phyloP scores from a whole-genome alignment of 1,140 invertebrate genomes.

The Lineus longissimus region DNA sequence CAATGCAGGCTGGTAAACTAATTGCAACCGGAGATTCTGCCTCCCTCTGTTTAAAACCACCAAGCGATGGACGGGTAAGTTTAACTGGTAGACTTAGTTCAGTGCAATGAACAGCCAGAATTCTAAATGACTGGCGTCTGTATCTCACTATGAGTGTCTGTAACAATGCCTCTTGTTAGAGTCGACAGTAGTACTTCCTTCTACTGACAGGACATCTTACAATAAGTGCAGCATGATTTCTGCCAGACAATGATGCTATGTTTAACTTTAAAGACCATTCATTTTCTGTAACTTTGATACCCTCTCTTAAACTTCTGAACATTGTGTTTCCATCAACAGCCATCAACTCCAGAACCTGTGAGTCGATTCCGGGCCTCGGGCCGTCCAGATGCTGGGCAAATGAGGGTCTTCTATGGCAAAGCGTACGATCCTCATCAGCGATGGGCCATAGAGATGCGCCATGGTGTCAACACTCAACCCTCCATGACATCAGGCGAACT shows the following conservation, averaged over 20 bases:
- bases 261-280: no score
- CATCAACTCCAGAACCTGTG: constrained; percentile 44
- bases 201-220: no score
- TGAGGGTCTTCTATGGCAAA: constrained; percentile 48
- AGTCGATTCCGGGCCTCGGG: constrained; percentile 40
- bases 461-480: constrained; percentile 43
- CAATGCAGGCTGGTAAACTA: constrained; percentile 49
- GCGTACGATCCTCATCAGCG: constrained; percentile 45
- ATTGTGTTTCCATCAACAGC: no score
- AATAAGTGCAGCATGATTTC: no score
- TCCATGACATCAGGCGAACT: constrained; percentile 34
- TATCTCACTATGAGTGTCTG: no score
- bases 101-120: no score
- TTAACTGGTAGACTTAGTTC: neutral
- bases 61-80: constrained; percentile 15
- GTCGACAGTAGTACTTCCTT: no score
- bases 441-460: constrained; percentile 46
- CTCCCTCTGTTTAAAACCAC: constrained; percentile 36
- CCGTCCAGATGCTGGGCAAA: constrained; percentile 44
- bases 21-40: constrained; percentile 46
- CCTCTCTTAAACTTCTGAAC: no score
- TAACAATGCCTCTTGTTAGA: no score
- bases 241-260: no score
- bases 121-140: no score
- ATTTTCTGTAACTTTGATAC: no score